Percentiles rank a stretch among this genome's conserved stretches.
Evolutionary conservation across 2,797 vertebrate species (phyloP).

Genomic region (Centropyge bicolor): DNA sequence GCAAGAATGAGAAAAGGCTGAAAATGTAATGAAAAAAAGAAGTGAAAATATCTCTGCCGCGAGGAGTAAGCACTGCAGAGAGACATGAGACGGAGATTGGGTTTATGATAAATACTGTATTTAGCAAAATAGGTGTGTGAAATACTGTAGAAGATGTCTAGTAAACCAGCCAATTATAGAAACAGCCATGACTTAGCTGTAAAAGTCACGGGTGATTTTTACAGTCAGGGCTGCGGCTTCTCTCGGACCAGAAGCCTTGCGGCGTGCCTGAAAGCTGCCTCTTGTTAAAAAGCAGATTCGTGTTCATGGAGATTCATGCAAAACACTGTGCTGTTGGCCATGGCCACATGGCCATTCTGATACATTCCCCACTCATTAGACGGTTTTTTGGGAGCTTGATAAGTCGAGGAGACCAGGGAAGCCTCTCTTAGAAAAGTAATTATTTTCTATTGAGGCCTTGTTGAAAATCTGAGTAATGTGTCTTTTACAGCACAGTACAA

Average conservation of each 20-base stretch:
- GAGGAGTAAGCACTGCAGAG: neutral
- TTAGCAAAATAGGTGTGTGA: constrained; percentile 25
- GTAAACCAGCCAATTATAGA: constrained; percentile 32
- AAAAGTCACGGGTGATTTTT: constrained; percentile 36
- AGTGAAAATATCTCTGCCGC: neutral
- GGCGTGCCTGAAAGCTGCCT: neutral
- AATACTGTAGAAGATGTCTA: neutral
- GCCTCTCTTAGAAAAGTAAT: constrained; percentile 33
- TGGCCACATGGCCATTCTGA: neutral
- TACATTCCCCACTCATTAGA: neutral
- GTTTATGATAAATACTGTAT: constrained; percentile 23
- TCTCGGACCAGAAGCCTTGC: neutral
- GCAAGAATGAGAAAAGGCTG: neutral
- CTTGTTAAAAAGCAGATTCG: constrained; percentile 28
- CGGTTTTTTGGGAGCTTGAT: neutral
- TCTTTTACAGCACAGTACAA: constrained; percentile 54
- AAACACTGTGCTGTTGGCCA: constrained; percentile 14
- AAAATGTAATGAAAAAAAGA: constrained; percentile 10
- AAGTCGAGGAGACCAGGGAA: constrained; percentile 7
- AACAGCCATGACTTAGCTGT: constrained; percentile 15
- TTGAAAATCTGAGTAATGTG: constrained; percentile 56
- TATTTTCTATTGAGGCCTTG: constrained; percentile 45
- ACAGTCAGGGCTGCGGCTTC: constrained; percentile 1
- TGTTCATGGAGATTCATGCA: constrained; percentile 17
- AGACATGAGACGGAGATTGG: neutral